phyloP scores from a whole-genome alignment of 2,888 invertebrate genomes.

The Gymnosoma rotundatum region DNA sequence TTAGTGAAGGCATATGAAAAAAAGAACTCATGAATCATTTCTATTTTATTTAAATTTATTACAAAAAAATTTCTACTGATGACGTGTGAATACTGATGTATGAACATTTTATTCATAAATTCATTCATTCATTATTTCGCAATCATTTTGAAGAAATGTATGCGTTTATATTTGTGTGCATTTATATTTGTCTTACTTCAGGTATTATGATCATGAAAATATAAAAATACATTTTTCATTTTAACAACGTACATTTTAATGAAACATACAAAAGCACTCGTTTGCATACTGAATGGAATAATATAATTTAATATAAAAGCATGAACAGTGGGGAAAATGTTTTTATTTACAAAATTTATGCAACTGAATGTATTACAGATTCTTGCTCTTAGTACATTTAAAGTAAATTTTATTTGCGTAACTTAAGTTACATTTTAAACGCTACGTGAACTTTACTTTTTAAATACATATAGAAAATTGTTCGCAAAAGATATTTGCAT shows the following conservation, averaged over 20 bases:
- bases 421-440: no score
- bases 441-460: no score
- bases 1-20: constrained; percentile 34
- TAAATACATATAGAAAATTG: no score
- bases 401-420: no score
- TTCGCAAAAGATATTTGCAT: no score
- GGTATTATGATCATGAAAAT: constrained; percentile 35
- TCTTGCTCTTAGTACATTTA: no score
- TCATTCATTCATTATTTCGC: constrained; percentile 23
- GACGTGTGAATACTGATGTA: constrained; percentile 25
- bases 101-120: constrained; percentile 35
- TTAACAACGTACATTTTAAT: neutral
- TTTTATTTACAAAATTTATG: neutral
- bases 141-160: constrained; percentile 1
- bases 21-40: constrained; percentile 59
- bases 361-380: no score
- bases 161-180: neutral
- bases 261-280: neutral
- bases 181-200: neutral
- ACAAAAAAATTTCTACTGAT: constrained; percentile 28
- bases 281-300: constrained; percentile 17
- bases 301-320: constrained; percentile 8
- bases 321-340: neutral
- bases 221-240: neutral
- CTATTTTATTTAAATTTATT: constrained; percentile 42